A percentile compares a stretch with the other conserved stretches of the same genome.
Conservation (phyloP, 2,797 vertebrate genomes). For the Pangasius sanitwongsei region DNA sequence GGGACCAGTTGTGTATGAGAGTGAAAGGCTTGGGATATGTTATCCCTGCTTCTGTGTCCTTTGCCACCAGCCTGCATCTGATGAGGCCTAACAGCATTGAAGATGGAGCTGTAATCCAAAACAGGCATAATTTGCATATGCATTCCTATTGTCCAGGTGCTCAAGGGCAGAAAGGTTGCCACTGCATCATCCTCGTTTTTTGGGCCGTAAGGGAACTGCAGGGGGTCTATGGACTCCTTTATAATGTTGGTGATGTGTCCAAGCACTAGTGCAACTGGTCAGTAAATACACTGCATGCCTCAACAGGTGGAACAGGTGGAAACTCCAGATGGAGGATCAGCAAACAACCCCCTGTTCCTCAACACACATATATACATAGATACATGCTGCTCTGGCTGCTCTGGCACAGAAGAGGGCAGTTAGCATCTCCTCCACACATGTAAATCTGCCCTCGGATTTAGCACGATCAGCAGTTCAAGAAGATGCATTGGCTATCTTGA, state of each 20-base stretch:
- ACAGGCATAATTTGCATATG: background rate
- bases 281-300: background rate
- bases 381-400: background rate
- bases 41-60: background rate
- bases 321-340: background rate
- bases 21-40: background rate
- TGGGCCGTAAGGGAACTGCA: background rate
- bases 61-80: background rate
- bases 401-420: background rate
- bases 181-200: background rate
- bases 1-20: background rate
- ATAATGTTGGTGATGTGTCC: background rate
- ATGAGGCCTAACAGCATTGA: background rate
- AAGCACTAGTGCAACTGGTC: background rate
- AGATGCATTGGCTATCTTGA: background rate
- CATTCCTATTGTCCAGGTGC: background rate
- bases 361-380: background rate
- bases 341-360: background rate
- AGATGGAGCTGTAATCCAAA: constrained; percentile 1
- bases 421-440: background rate
- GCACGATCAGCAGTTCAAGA: background rate
- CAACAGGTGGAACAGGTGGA: background rate
- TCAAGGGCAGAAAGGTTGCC: background rate
- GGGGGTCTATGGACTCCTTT: background rate
- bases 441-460: background rate